Base-by-base conservation (phyloP, 37 sponge, comb jelly and placozoan genomes). In the Crambe crambe region DNA sequence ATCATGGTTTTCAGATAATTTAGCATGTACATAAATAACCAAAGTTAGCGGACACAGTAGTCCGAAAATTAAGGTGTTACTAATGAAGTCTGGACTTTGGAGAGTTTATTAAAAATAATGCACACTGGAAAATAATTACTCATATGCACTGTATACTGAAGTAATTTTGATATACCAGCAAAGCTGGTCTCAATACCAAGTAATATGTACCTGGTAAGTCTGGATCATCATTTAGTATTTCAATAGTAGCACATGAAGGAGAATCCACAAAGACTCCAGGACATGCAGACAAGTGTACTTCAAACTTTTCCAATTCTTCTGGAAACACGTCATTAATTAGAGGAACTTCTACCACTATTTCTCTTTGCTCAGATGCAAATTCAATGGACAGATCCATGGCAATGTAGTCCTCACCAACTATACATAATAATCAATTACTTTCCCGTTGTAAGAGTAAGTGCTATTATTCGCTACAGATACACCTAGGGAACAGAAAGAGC, bases 261-360 rank as follows among this genome's bases (percentile, higher is more conserved):
- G 82, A 63, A 31, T 41, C 47, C 2, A 82, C 34, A 22, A 64
- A 63, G 29, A 73, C 64, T 51, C 82, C 74, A n/a, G 82, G 82
- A 34, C 73, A 62, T 3, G 74, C 63, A 51, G 62, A 58, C 32
- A 82, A 26, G 65, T 29, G 73, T 36, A 82, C 74, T 32, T 82
- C 74, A 73, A 82, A 73, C 31, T 42, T 21, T 73, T 82, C 63
- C 17, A 22, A 40, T 3, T 30, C 74, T 42, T 72, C 82, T 32
- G 82, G 74, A 43, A 82, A 82, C 22, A 82, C 74, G 27, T 82
- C 82, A 64, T 82, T 65, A 5, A 35, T 6, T 0, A 82, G 64
- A 0, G 29, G 30, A 30, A 82, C 30, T 17, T 32, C 6, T 30
- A 82, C 30, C 47, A 29, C 23, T 4, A 34, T 5, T 32, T 27